Evolutionary conservation across 2,888 invertebrate genomes (phyloP).

Genomic region (Campoletis raptor): DNA sequence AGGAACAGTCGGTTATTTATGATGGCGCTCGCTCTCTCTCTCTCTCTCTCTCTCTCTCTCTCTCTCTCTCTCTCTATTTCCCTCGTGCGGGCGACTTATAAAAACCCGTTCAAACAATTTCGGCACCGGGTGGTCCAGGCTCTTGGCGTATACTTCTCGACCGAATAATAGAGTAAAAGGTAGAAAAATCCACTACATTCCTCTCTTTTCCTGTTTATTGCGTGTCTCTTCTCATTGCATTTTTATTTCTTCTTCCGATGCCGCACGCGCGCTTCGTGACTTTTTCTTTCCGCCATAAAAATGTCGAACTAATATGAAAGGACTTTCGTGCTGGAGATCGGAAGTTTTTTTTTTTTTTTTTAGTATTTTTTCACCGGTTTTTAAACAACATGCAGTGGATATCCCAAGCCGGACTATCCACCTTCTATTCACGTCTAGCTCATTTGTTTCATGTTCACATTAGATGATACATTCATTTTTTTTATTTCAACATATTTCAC

Average conservation of each 20-base stretch:
- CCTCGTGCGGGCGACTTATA: conserved; percentile 41
- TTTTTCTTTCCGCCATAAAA: conserved; percentile 27
- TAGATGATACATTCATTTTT: background rate
- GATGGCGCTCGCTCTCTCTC: conserved; percentile 51
- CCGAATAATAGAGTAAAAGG: conserved; percentile 58
- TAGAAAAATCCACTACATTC: conserved; percentile 27
- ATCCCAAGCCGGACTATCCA: conserved; percentile 40
- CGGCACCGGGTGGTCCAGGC: conserved; percentile 70
- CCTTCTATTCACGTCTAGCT: conserved; percentile 10
- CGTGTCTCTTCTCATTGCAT: conserved; percentile 32
- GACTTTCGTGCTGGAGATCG: conserved; percentile 19
- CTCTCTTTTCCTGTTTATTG: background rate
- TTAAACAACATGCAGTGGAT: background rate
- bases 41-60: background rate
- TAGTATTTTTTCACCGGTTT: background rate
- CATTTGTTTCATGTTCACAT: background rate
- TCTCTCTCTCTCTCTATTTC: conserved; percentile 4
- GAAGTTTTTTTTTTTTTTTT: conserved; percentile 31
- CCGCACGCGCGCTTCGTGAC: conserved; percentile 25
- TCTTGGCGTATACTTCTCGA: conserved; percentile 54
- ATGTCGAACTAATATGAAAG: conserved; percentile 12
- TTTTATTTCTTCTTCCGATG: conserved; percentile 33
- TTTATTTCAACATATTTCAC: background rate
- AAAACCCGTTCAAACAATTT: conserved; percentile 75
- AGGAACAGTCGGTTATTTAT: conserved; percentile 74